phyloP scores from a whole-genome alignment of 1,140 invertebrate species.

The Xylocopa sonorina region DNA sequence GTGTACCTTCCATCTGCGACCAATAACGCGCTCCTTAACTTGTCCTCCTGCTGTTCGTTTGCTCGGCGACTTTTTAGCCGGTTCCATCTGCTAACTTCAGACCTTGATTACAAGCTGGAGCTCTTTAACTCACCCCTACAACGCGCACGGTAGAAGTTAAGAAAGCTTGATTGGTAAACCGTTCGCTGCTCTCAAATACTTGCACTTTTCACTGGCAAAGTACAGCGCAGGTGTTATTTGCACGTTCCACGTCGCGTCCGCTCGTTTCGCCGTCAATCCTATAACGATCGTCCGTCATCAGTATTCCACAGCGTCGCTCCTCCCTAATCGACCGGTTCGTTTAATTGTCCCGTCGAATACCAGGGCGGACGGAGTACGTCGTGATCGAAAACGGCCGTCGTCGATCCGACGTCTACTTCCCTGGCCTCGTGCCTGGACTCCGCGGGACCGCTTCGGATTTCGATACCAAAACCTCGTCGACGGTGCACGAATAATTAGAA shows the following conservation, averaged over 20 bases:
- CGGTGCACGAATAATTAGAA: slow-evolving; percentile 31
- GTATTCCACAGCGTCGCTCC: neutral
- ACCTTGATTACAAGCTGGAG: neutral
- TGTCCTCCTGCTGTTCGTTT: neutral
- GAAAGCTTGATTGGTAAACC: neutral
- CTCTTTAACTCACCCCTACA: neutral
- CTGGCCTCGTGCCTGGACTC: too few relatives aligned
- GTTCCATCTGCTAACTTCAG: neutral
- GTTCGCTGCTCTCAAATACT: neutral
- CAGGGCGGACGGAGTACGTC: neutral
- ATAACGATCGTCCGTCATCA: neutral
- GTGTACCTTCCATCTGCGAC: neutral
- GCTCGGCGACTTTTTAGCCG: neutral
- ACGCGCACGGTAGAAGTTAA: too few relatives aligned
- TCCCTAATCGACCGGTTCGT: neutral
- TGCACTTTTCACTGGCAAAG: neutral
- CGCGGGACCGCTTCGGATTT: slow-evolving; percentile 14
- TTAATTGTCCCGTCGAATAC: slow-evolving; percentile 6
- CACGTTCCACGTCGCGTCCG: neutral
- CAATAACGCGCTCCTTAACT: too few relatives aligned
- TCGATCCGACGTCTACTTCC: neutral
- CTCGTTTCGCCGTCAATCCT: neutral
- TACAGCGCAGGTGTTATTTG: neutral
- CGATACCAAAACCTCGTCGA: slow-evolving; percentile 24
- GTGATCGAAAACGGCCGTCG: neutral